phyloP scores from a whole-genome alignment of 1,140 invertebrate genomes.

The Caerostris darwini region DNA sequence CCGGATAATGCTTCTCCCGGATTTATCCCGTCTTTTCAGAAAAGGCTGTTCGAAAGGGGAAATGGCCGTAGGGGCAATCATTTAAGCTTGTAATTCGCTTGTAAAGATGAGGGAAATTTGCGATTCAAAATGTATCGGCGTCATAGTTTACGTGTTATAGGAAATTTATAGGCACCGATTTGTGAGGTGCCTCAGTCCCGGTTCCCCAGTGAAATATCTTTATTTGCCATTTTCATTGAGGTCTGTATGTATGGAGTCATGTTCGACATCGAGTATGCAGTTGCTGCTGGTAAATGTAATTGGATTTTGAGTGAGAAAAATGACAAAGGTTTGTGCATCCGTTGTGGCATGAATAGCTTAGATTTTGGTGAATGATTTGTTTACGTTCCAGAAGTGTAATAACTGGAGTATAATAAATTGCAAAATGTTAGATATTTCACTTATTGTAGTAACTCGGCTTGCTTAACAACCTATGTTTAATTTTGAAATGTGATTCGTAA shows the following conservation, averaged over 20 bases:
- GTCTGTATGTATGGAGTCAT: not conserved
- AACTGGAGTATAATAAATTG: too few relatives aligned
- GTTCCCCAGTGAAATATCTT: not conserved
- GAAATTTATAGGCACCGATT: conserved; percentile 3
- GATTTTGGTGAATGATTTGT: not conserved
- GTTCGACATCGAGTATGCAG: not conserved
- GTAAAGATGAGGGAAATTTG: conserved; percentile 45
- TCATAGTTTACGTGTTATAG: conserved; percentile 7
- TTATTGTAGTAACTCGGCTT: too few relatives aligned
- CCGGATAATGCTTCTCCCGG: conserved; percentile 17
- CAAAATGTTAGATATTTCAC: too few relatives aligned
- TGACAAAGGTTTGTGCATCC: not conserved
- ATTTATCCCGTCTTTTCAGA: conserved; percentile 47
- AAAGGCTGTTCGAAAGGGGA: not conserved
- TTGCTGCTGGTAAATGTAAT: not conserved
- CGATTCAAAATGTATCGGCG: conserved; percentile 34
- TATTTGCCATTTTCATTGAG: not conserved
- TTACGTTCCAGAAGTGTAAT: not conserved
- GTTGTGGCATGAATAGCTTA: not conserved
- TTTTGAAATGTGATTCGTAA: too few relatives aligned
- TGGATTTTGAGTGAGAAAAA: not conserved
- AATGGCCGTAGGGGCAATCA: conserved; percentile 25
- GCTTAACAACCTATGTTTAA: too few relatives aligned
- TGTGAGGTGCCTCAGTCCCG: not conserved
- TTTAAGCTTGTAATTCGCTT: conserved; percentile 59